Conservation (phyloP, 1,140 invertebrate species). For the Chymomyza costata region DNA sequence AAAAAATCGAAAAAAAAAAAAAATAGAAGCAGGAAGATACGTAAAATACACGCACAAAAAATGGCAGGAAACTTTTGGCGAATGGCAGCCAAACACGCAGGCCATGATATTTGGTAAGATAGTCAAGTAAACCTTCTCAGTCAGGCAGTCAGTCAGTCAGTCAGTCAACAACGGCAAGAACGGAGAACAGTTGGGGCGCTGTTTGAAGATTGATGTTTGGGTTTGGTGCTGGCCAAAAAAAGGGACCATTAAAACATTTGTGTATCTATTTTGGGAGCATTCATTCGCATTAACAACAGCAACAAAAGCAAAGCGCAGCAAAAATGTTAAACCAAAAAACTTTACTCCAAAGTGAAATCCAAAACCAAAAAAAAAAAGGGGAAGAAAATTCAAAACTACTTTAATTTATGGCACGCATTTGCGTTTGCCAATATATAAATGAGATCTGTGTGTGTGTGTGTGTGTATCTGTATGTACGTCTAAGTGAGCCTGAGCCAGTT, state of each 20-base stretch:
- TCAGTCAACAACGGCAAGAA: conserved; percentile 68
- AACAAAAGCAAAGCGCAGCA: conserved; percentile 5
- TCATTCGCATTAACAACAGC: conserved; percentile 32
- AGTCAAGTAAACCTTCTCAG: conserved; percentile 67
- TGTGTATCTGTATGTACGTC: conserved; percentile 2
- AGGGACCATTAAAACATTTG: conserved; percentile 70
- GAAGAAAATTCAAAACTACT: conserved; percentile 57
- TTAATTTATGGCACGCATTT: conserved; percentile 72
- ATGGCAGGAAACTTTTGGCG: conserved; percentile 56
- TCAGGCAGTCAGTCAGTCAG: conserved; percentile 69
- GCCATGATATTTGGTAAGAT: conserved; percentile 34
- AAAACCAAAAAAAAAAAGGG: conserved; percentile 29
- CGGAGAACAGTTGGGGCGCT: not conserved
- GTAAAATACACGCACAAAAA: conserved; percentile 8
- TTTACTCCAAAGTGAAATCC: conserved; percentile 15
- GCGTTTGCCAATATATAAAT: no score
- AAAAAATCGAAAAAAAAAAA: conserved; percentile 10
- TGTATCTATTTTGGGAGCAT: conserved; percentile 68
- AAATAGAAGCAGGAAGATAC: conserved; percentile 11
- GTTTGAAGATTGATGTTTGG: no score
- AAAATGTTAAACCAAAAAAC: no score
- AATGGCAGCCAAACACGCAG: conserved; percentile 64
- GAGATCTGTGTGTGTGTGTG: no score
- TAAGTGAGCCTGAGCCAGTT: conserved; percentile 3
- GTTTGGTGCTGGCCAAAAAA: conserved; percentile 36